Evolutionary conservation across 2,888 invertebrate species (phyloP).

Genomic region (Margaritifera margaritifera): DNA sequence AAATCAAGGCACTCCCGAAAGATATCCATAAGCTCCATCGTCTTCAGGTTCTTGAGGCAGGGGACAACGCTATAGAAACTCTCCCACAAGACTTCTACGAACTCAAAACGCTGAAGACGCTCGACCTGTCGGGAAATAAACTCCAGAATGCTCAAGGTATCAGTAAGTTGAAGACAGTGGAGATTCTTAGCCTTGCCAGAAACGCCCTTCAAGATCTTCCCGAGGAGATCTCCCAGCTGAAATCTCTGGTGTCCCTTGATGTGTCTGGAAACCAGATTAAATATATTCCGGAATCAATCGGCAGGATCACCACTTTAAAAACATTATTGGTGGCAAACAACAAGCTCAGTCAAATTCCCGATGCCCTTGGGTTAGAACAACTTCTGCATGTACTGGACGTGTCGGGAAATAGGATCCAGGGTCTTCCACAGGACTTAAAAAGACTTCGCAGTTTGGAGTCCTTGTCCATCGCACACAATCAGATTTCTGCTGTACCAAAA

Average conservation of each 20-base stretch:
- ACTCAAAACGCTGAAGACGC: slow-evolving; percentile 51
- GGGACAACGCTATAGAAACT: slow-evolving; percentile 58
- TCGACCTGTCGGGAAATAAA: slow-evolving; percentile 63
- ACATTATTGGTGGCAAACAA: slow-evolving; percentile 54
- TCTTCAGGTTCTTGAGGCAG: slow-evolving; percentile 55
- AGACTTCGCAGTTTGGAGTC: slow-evolving; percentile 52
- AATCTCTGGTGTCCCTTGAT: slow-evolving; percentile 55
- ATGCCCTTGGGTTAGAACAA: slow-evolving; percentile 63
- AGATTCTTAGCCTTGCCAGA: slow-evolving; percentile 50
- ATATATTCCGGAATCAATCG: slow-evolving; percentile 46
- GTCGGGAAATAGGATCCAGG: slow-evolving; percentile 51
- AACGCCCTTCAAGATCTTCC: slow-evolving; percentile 58
- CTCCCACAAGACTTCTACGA: slow-evolving; percentile 64
- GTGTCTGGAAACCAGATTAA: slow-evolving; percentile 63
- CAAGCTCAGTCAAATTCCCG: slow-evolving; percentile 60
- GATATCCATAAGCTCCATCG: slow-evolving; percentile 59
- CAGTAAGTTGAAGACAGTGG: slow-evolving; percentile 52
- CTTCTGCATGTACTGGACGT: slow-evolving; percentile 56
- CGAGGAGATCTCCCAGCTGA: slow-evolving; percentile 56
- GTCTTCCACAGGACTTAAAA: slow-evolving; percentile 55
- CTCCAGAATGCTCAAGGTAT: slow-evolving; percentile 46
- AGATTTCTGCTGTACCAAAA: slow-evolving; percentile 60
- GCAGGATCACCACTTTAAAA: slow-evolving; percentile 56
- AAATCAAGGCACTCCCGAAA: slow-evolving; percentile 54
- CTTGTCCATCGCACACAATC: slow-evolving; percentile 48